Evolutionary conservation across 2,888 invertebrate species (phyloP), one percentile per base, ranked within the genome.

Genomic region (Spilarctia lutea): DNA sequence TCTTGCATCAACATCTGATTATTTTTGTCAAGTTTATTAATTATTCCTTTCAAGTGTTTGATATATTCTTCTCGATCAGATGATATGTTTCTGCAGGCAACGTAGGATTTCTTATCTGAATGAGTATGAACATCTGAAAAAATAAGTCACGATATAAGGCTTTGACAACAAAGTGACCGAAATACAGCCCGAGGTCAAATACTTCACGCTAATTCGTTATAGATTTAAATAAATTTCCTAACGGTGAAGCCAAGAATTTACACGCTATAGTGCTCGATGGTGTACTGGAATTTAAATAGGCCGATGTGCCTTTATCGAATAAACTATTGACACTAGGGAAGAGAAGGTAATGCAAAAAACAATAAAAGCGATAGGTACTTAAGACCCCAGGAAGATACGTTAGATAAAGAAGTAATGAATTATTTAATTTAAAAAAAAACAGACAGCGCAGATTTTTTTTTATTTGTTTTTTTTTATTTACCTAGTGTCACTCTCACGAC

Each of bases 1-100:
- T 85, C 84, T 79, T 85, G 77, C 33, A 85, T 65, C 63, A 85
- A 75, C 74, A 77, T 74, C 72, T 84, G 84, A 74, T 85, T 85
- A 68, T 85, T 85, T 11, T 80, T 79, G 56, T 85, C 86, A 73
- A 85, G 52, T 77, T 84, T 85, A 48, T 72, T 81, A 65, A 85
- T 81, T 13, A 81, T 72, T 39, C 70, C 78, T 77, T 85, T 84
- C 52, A 85, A 83, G 73, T 85, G 81, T 48, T 79, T 78, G 45
- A 48, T 78, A 33, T 80, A 74, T 77, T 84, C 86, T 73, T 83
- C 80, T 16, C 83, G 75, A 75, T 85, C 84, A 18, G 80, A 79
- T 73, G 81, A 81, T 33, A 85, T 75, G 73, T 60, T 76, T 78
- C 73, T 83, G 70, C 86, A 85, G 39, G 72, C 80, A 0, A 73